Evolutionary conservation across 1,140 invertebrate species (phyloP).

Genomic region (Leguminivora glycinivorella): DNA sequence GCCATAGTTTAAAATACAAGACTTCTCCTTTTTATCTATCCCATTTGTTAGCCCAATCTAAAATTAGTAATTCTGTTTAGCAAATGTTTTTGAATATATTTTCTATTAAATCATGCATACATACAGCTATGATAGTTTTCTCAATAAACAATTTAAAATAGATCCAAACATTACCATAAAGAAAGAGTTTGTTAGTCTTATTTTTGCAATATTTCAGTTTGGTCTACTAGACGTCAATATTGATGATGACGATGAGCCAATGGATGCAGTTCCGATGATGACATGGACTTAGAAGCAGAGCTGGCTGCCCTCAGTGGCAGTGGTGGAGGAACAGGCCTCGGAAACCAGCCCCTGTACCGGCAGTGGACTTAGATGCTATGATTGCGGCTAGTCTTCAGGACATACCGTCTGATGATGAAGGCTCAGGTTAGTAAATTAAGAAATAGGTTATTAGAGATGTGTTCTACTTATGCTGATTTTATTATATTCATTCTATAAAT

Average conservation of each 20-base stretch:
- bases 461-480: no score
- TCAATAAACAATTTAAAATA: no score
- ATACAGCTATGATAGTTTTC: no score
- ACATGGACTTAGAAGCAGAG: constrained; percentile 93
- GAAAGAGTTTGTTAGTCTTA: neutral
- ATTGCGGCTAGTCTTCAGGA: constrained; percentile 87
- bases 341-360: constrained; percentile 75
- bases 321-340: constrained; percentile 71
- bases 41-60: no score
- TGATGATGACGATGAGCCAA: constrained; percentile 79
- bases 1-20: no score
- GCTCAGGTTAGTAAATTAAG: constrained; percentile 71
- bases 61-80: no score
- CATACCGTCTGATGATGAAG: constrained; percentile 86
- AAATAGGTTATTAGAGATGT: no score
- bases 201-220: constrained; percentile 79
- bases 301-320: constrained; percentile 85
- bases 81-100: no score
- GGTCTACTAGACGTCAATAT: constrained; percentile 87
- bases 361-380: constrained; percentile 84
- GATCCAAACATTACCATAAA: no score
- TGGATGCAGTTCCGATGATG: constrained; percentile 81
- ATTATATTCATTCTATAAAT: no score
- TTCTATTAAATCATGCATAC: no score
- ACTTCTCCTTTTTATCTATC: no score